These are phyloP conservation scores for Anhinga anhinga DNA, from an alignment of 2,113 vertebrate species.

Conservation along the genomic window DNA sequence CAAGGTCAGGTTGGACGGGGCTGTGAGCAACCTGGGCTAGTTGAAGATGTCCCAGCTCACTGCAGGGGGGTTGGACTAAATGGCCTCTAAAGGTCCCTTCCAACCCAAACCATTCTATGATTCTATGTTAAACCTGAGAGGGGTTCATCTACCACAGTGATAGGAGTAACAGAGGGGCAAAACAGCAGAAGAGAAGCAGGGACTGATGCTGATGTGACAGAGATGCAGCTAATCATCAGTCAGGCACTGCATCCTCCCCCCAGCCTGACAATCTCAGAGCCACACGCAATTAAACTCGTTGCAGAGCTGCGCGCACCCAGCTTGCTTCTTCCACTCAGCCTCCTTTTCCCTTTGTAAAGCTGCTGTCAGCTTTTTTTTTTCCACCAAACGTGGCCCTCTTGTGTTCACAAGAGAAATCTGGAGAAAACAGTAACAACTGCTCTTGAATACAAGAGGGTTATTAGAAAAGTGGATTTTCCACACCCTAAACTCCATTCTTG, in stretches of 20 bases:
- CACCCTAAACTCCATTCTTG: not conserved
- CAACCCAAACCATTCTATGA: too few species aligned
- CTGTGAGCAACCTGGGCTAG: too few species aligned
- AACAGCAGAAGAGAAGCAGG: not conserved
- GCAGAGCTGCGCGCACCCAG: not conserved
- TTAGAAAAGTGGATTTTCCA: not conserved
- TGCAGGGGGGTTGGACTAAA: too few species aligned
- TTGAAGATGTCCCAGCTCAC: too few species aligned
- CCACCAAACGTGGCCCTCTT: constrained; percentile 22
- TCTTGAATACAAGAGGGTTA: not conserved
- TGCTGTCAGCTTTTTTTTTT: not conserved
- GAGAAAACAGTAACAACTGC: not conserved
- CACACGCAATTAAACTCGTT: fast-evolving
- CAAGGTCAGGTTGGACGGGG: too few species aligned
- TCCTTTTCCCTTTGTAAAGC: not conserved
- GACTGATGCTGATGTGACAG: not conserved
- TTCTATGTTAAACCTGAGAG: not conserved
- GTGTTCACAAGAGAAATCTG: not conserved
- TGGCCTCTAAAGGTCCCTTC: too few species aligned
- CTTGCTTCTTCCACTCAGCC: not conserved
- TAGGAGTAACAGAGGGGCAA: not conserved
- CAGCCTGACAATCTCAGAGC: fast-evolving
- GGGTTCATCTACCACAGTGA: not conserved
- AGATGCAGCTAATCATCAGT: not conserved
- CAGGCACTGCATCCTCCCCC: not conserved